phyloP scores from a whole-genome alignment of 2,797 vertebrate genomes.

The Botia almorhae region DNA sequence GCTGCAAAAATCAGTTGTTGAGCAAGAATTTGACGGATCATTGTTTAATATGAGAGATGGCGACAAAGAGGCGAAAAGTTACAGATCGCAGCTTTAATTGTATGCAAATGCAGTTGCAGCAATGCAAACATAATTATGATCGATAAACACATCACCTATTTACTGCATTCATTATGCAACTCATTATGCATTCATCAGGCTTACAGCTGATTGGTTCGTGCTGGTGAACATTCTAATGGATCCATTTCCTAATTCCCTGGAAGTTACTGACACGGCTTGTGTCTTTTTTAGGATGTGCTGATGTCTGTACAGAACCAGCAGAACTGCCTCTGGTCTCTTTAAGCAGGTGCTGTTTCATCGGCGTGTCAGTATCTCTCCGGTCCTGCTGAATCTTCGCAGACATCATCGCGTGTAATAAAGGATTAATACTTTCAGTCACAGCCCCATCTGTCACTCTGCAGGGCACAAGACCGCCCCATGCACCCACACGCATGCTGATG shows the following conservation, averaged over 20 bases:
- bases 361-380: not conserved
- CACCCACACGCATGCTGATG: no score
- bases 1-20: no score
- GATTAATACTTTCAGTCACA: conserved; percentile 39
- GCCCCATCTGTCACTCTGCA: conserved; percentile 29
- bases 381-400: conserved; percentile 18
- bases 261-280: not conserved
- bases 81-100: not conserved
- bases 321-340: not conserved
- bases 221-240: no score
- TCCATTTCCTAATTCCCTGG: not conserved
- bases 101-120: no score
- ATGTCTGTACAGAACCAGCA: not conserved
- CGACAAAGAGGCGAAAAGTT: not conserved
- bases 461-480: not conserved
- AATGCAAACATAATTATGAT: no score
- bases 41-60: no score
- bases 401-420: conserved; percentile 27
- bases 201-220: no score
- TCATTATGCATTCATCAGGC: not conserved
- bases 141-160: no score
- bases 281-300: not conserved
- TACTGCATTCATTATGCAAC: no score
- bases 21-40: no score
- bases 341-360: conserved; percentile 6